These are phyloP conservation scores for Bombus difficillimus DNA, from an alignment of 1,140 invertebrate species.

Conservation along the genomic window DNA sequence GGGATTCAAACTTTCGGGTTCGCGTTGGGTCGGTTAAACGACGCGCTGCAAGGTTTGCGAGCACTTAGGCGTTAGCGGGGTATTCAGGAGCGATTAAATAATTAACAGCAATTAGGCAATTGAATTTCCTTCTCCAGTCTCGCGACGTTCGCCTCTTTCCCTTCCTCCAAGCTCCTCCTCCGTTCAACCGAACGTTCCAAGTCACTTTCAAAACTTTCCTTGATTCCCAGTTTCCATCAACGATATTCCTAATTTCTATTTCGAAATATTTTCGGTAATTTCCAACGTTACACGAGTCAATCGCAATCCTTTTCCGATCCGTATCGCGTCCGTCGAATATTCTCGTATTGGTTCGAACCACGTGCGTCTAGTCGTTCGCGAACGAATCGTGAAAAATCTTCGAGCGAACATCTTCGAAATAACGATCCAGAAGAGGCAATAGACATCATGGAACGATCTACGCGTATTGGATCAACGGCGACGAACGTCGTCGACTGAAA, in stretches of 20 bases:
- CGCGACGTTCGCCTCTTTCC: slow-evolving; percentile 45
- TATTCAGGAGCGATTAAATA: slow-evolving; percentile 79
- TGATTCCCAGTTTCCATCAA: background rate
- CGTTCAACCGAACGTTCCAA: slow-evolving; percentile 16
- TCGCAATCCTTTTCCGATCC: background rate
- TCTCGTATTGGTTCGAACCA: background rate
- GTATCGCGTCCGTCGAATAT: background rate
- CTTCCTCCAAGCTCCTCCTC: slow-evolving; percentile 9
- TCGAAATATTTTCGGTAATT: background rate
- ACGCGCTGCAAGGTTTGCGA: slow-evolving; percentile 74
- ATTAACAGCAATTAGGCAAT: slow-evolving; percentile 80
- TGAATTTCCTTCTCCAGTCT: slow-evolving; percentile 70
- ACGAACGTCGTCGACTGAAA: background rate
- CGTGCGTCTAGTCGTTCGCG: background rate
- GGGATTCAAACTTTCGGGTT: slow-evolving; percentile 66
- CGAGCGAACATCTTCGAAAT: too few species aligned
- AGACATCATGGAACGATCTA: background rate
- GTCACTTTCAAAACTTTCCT: slow-evolving; percentile 37
- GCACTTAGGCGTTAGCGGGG: slow-evolving; percentile 73
- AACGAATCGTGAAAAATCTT: background rate
- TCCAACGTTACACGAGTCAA: background rate
- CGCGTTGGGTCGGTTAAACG: slow-evolving; percentile 72
- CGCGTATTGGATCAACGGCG: slow-evolving; percentile 7
- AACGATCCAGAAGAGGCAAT: too few species aligned
- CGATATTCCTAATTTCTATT: slow-evolving; percentile 37